Base-by-base conservation (phyloP, 2,888 invertebrate genomes). In the Neocrepidodera transversa region DNA sequence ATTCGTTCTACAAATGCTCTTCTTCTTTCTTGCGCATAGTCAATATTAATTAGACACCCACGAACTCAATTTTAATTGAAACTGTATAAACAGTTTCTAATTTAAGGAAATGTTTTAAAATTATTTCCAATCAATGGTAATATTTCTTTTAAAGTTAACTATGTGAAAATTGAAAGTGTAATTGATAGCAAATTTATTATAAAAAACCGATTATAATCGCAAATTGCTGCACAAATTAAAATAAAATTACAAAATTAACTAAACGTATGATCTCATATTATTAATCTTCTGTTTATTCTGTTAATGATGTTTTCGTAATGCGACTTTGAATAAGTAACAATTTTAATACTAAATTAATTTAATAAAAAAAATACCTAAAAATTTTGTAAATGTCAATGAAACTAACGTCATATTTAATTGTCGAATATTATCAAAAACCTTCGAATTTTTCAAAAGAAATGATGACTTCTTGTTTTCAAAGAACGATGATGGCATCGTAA, bases 311-410 rank as follows among this genome's bases (percentile, higher is more conserved):
- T 16, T 38, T 32, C 32, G 13, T 38, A 11, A 11, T 38, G 8
- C 13, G 38, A 10, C 38, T 38, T 38, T 38, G 38, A 38, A 17
- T 6, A 2, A 17, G 4, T 10, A 38, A 13, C n/a, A 17, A 2
- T 10, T 4, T 35, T 35, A 35, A 38, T 38, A 8, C 17, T 1
- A 38, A 38, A 38, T 38, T 38, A 38, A 38, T 38, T 38, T 38
- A 38, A 10, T 14, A 38, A 38, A n/a, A n/a, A n/a, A 38, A 38
- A 38, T 38, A 5, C 38, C 13, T 26, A 26, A 26, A 45, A 8
- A 45, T 45, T 45, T 45, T 16, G 45, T 45, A 45, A 45, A 45
- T 45, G 45, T 45, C 45, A 45, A 45, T 45, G 45, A 3, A 13
- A 45, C 26, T 45, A 28, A 7, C 45, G 14, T 45, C 45, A 45